Conservation (phyloP, 2,113 vertebrate genomes). For the Ardeotis arabs region DNA sequence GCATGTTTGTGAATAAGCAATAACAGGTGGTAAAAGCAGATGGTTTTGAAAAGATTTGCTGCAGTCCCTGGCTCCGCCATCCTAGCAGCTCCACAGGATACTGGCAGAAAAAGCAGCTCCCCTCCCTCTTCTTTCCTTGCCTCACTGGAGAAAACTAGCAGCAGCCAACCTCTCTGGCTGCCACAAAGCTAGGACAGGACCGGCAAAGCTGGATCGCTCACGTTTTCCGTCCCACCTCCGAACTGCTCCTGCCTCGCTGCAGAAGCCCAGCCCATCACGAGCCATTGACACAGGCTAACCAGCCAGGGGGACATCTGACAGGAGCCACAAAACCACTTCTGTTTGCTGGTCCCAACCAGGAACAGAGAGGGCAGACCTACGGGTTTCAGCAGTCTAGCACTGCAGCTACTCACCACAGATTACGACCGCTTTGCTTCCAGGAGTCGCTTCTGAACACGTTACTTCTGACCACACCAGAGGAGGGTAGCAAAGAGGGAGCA, state of each 20-base stretch:
- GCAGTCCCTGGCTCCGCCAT: background rate
- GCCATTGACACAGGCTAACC: rapidly evolving
- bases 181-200: background rate
- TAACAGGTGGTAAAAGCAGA: conserved; percentile 62
- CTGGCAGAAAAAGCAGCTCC: background rate
- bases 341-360: background rate
- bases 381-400: background rate
- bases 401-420: background rate
- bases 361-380: background rate
- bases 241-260: background rate
- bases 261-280: background rate
- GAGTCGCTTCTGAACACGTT: background rate
- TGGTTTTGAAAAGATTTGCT: background rate
- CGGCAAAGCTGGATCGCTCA: background rate
- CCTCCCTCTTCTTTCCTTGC: background rate
- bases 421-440: background rate
- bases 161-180: background rate
- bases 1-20: background rate
- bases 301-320: rapidly evolving
- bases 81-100: background rate
- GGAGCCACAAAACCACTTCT: background rate
- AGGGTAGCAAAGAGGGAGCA: background rate
- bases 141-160: background rate
- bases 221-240: background rate
- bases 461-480: background rate